Evolutionary conservation across 2,888 invertebrate species (phyloP).

Genomic region (Prosapia bicincta): DNA sequence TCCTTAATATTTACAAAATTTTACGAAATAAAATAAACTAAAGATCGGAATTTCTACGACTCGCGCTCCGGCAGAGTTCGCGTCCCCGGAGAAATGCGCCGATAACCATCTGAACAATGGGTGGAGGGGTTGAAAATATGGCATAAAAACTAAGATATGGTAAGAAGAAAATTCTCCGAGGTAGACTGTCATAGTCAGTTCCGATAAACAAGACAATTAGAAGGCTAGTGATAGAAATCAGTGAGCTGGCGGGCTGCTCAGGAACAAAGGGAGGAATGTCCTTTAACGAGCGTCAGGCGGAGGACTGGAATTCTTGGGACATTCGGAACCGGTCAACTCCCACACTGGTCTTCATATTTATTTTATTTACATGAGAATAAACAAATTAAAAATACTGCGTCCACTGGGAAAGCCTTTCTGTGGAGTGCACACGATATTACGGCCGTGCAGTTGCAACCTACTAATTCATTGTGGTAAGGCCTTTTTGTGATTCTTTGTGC

Average conservation of each 20-base stretch:
- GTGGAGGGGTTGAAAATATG: neutral
- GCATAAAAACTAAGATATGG: constrained; percentile 2
- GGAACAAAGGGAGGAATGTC: constrained; percentile 9
- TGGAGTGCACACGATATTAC: too few species aligned
- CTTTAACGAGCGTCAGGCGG: neutral
- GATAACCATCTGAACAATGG: neutral
- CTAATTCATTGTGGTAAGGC: too few species aligned
- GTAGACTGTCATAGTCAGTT: constrained; percentile 12
- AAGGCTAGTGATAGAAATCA: constrained; percentile 12
- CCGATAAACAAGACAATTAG: constrained; percentile 23
- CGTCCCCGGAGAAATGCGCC: neutral
- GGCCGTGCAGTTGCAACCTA: too few species aligned
- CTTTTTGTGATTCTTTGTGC: too few species aligned
- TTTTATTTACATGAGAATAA: too few species aligned
- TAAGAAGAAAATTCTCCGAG: neutral
- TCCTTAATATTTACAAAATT: too few species aligned
- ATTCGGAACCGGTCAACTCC: neutral
- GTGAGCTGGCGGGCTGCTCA: neutral
- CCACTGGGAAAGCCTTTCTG: too few species aligned
- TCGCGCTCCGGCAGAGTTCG: neutral
- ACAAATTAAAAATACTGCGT: too few species aligned
- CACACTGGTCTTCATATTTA: neutral
- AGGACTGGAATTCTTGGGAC: neutral
- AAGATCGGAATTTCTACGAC: neutral
- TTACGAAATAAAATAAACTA: too few species aligned